Evolutionary conservation across 2,113 vertebrate genomes (phyloP), one percentile per base, ranked within the genome.

Genomic region (Prochilodus magdalenae): DNA sequence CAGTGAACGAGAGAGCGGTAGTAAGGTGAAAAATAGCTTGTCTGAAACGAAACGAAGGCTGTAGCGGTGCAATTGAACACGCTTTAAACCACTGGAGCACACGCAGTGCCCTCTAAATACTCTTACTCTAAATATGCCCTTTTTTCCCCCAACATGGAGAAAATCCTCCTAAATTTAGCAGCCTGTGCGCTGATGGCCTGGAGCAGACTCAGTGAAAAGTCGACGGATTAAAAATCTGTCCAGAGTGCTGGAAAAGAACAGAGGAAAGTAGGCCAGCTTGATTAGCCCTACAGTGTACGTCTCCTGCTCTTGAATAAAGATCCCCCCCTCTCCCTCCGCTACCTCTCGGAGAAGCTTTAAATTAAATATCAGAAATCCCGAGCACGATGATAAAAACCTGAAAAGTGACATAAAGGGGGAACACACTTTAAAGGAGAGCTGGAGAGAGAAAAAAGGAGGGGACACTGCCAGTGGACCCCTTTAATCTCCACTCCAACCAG

Each of bases 241-340:
- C 84, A n/a, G 70, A 82, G 65, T 76, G 84, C 77, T 80, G 83
- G n/a, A 86, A 82, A 79, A 79, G 69, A 83, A 87, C 59, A 81
- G 75, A 51, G 65, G 78, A 85, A 87, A 87, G 86, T 82, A 86
- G 80, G 84, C 66, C 86, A 87, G 66, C 80, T 74, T 83, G 74
- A 83, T 85, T 78, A 83, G 73, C 71, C 75, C 79, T 69, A 53
- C 69, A 86, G 80, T 82, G 80, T 79, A 20, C 79, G 85, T 77
- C 62, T 77, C 72, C 73, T 71, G 60, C 55, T 13, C 77, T 47
- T 67, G 79, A 88, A 84, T 47, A 83, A 87, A 89, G 86, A 83
- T 60, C 51, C n/a, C 55, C 11, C 40, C 8, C 73, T 75, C 33
- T 47, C n/a, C 63, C 33, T 47, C 57, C 20, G 26, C 26, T 7